Evolutionary conservation across 2,888 invertebrate species (phyloP), one percentile per base, ranked within the genome.

Genomic region (Dione juno): DNA sequence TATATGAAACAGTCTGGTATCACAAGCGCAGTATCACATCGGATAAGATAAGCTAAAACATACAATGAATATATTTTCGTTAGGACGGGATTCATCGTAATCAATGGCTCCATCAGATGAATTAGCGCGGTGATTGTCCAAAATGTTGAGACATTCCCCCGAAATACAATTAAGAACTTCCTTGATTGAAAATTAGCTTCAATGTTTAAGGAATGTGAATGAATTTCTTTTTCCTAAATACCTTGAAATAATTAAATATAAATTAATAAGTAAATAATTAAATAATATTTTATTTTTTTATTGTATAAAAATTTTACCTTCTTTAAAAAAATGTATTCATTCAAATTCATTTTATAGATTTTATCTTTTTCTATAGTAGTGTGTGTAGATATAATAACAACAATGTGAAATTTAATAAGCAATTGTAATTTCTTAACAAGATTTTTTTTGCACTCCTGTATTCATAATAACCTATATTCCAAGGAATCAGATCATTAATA

Each of bases 31-130:
- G 16, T 52, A 64, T 40, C 40, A 0, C 9, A 52, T 64, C 50
- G 28, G 52, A 64, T 64, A 64, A 64, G 50, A 64, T 64, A 64
- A 52, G 14, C 14, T 64, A 52, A 21, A 64, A 52, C 52, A 52
- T 52, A 64, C 19, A 5, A 64, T 50, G 37, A 64, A 64, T 37
- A 64, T 50, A 37, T 64, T 52, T 64, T 40, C 64, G 50, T 52
- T 35, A 64, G 2, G 35, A 19, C 8, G 3, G 16, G 35, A 37
- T 37, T 50, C 10, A 40, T 52, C 14, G 40, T 52, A 50, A 40
- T 64, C 52, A 50, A 37, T 52, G 37, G 21, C 19, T 50, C 37
- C 9, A 52, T 64, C 21, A 64, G 19, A 50, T 37, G 13, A 48
- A 61, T 45, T 61, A 61, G 11, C 50, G 37, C 35, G 16, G 13